phyloP scores from a whole-genome alignment of 2,797 vertebrate genomes.

The Halcyon chelicuti region DNA sequence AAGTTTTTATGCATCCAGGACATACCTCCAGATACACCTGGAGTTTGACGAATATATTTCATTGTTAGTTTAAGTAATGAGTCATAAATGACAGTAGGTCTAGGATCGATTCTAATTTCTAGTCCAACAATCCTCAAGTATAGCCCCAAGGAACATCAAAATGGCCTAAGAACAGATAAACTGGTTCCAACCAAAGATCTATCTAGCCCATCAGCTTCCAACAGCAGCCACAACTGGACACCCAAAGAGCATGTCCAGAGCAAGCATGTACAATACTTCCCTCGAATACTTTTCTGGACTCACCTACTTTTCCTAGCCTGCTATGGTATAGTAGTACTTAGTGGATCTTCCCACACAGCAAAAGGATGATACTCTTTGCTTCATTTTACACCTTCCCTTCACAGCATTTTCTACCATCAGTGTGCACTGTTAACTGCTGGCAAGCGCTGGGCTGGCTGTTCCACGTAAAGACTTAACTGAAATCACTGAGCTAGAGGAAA shows the following conservation, averaged over 20 bases:
- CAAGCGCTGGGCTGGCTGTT: neutral
- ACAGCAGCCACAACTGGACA: neutral
- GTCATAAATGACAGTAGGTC: neutral
- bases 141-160: neutral
- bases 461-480: neutral
- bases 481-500: neutral
- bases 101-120: neutral
- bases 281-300: neutral
- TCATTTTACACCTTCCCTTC: neutral
- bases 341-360: neutral
- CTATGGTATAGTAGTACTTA: neutral
- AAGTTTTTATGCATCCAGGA: neutral
- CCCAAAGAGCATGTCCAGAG: neutral
- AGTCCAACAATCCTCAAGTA: neutral
- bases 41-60: neutral
- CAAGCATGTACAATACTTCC: neutral
- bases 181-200: neutral
- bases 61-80: neutral
- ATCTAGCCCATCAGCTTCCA: neutral
- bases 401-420: neutral
- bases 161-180: neutral
- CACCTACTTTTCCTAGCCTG: neutral
- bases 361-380: neutral
- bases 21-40: neutral
- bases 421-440: neutral